Evolutionary conservation across 1,140 invertebrate species (phyloP).

Genomic region (Drosophila sturtevanti): DNA sequence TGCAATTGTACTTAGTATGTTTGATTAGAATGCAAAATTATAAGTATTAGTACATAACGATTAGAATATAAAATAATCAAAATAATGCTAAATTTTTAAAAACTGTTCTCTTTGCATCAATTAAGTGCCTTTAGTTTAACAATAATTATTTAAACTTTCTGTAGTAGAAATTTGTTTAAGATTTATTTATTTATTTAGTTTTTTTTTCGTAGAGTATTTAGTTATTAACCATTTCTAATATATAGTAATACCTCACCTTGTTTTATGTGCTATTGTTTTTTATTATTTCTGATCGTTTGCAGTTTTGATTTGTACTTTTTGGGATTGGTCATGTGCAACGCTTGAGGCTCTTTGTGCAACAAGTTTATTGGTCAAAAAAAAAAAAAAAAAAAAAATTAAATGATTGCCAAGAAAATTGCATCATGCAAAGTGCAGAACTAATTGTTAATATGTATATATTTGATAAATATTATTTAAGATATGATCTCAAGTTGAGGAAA

Average conservation of each 20-base stretch:
- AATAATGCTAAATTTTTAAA: too few relatives aligned
- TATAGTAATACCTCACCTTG: not conserved
- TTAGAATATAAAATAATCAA: too few relatives aligned
- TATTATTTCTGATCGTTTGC: not conserved
- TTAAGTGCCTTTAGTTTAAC: too few relatives aligned
- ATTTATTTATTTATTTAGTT: too few relatives aligned
- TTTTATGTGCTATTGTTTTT: conserved; percentile 26
- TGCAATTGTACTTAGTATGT: too few relatives aligned
- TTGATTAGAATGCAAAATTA: too few relatives aligned
- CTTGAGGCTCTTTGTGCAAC: conserved; percentile 22
- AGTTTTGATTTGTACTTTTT: conserved; percentile 30
- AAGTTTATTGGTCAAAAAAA: conserved; percentile 44
- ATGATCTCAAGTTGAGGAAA: conserved; percentile 17
- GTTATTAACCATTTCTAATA: too few relatives aligned
- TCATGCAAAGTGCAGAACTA: conserved; percentile 56
- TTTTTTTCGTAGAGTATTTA: conserved; percentile 12
- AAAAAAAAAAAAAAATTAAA: conserved; percentile 30
- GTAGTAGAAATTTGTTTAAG: too few relatives aligned
- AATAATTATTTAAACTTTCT: too few relatives aligned
- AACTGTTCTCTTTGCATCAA: too few relatives aligned
- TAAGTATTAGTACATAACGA: too few relatives aligned
- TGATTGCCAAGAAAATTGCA: conserved; percentile 64
- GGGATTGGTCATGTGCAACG: conserved; percentile 46
- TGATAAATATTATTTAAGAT: conserved; percentile 15
- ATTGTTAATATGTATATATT: conserved; percentile 30